Base-by-base conservation (phyloP, 2,888 invertebrate species). In the Lamellibrachia columna region DNA sequence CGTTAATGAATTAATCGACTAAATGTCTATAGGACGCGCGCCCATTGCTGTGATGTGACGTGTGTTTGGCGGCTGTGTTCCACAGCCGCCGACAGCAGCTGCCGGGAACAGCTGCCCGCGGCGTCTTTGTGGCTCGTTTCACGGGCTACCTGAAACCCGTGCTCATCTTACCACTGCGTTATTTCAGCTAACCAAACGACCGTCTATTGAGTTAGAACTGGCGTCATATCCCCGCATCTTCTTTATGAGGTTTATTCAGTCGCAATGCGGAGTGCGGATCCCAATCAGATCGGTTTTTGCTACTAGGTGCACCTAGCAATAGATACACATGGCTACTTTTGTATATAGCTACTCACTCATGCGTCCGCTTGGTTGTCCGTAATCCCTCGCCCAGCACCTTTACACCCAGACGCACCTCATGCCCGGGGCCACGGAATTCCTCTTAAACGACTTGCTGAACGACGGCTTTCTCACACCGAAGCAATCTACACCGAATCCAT, bases 1-100 rank as follows among this genome's bases (percentile, higher is more conserved):
- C 75, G 75, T 75, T 75, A 75, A 75, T 75, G 15, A 75, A 75
- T 75, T 75, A 75, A 75, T 75, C 75, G 75, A 75, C 75, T 22
- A 15, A 75, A 75, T 75, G 75, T n/a, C 2, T n/a, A 22, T 75
- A 40, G 40, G 75, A 75, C 75, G 75, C 22, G 75, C n/a, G 75
- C 9, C 55, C 22, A n/a, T 75, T 22, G n/a, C 15, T 75, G 75
- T 75, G 6, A n/a, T 6, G 75, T 75, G 75, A n/a, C 15, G 75
- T 3, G 22, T 9, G 75, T 15, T 22, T 22, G n/a, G n/a, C 75
- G 2, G 75, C 75, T 6, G 75, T 22, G n/a, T 15, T n/a, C 6
- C 22, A 15, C 75, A 75, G 75, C 75, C n/a, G 75, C 22, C n/a
- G 75, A 40, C 40, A 40, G 75, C 75, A 15, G 75, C 2, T 58